Evolutionary conservation across 2,113 vertebrate genomes (phyloP).

Genomic region (Plectropomus leopardus): DNA sequence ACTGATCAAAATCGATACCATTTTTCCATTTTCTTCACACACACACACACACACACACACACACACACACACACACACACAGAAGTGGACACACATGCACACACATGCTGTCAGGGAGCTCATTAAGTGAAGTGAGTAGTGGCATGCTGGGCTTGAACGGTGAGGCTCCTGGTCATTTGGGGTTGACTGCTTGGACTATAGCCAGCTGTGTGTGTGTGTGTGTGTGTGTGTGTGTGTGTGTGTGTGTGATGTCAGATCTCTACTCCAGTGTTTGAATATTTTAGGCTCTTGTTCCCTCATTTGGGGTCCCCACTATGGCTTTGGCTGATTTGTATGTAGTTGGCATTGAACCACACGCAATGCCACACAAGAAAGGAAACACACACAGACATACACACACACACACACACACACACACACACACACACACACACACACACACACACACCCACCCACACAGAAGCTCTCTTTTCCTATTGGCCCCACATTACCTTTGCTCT

Average conservation of each 20-base stretch:
- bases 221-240: slow-evolving; percentile 21
- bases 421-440: neutral
- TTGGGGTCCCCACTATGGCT: slow-evolving; percentile 9
- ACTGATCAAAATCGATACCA: slow-evolving; percentile 4
- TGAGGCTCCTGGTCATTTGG: slow-evolving; percentile 45
- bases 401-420: neutral
- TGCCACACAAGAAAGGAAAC: neutral
- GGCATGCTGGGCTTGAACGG: slow-evolving; percentile 16
- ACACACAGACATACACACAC: neutral
- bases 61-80: neutral
- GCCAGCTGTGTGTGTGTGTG: slow-evolving; percentile 28
- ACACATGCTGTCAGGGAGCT: slow-evolving; percentile 30
- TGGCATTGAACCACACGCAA: slow-evolving; percentile 41
- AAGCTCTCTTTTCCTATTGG: neutral
- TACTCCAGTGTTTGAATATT: neutral
- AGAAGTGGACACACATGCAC: neutral
- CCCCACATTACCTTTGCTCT: neutral
- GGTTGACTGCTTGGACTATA: slow-evolving; percentile 40
- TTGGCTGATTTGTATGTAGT: slow-evolving; percentile 26
- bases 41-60: neutral
- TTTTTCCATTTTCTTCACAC: neutral
- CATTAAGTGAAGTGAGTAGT: slow-evolving; percentile 56
- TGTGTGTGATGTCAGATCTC: neutral
- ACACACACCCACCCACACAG: neutral
- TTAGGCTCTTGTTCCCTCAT: slow-evolving; percentile 25